Conservation (phyloP, 2,797 vertebrate species). For the Danio albolineatus region DNA sequence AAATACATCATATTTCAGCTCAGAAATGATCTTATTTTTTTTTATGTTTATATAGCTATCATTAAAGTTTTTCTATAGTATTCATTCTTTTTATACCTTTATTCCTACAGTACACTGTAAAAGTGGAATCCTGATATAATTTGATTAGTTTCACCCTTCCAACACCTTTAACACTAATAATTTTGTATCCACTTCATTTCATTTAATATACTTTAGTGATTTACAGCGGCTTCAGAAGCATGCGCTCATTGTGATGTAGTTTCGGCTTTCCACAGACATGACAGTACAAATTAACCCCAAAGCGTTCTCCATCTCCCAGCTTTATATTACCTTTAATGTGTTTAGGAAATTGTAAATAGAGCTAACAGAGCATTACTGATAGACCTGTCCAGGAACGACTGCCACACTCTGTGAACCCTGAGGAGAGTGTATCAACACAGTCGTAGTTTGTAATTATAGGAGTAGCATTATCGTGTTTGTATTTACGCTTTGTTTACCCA, state of each 20-base stretch:
- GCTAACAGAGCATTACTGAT: slow-evolving; percentile 16
- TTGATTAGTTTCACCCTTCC: slow-evolving; percentile 15
- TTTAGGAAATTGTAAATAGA: slow-evolving; percentile 58
- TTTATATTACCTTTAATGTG: slow-evolving; percentile 62
- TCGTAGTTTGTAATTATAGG: slow-evolving; percentile 1
- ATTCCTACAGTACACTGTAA: too few species aligned
- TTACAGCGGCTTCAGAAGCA: slow-evolving; percentile 60
- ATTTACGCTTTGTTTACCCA: slow-evolving; percentile 7
- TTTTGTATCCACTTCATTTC: slow-evolving; percentile 57
- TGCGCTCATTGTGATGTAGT: slow-evolving; percentile 55
- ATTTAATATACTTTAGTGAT: slow-evolving; percentile 45
- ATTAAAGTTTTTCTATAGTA: neutral
- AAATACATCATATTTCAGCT: neutral
- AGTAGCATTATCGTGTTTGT: slow-evolving; percentile 8
- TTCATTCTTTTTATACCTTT: neutral
- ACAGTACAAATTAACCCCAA: slow-evolving; percentile 28
- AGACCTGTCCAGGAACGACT: slow-evolving; percentile 4
- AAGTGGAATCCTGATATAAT: too few species aligned
- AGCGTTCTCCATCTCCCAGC: slow-evolving; percentile 27
- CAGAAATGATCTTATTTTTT: neutral
- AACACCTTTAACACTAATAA: slow-evolving; percentile 13
- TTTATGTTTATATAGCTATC: neutral
- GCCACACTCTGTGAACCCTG: slow-evolving; percentile 9
- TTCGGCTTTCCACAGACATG: slow-evolving; percentile 32
- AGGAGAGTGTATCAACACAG: neutral